These are phyloP conservation scores for Momotus momota DNA, from an alignment of 2,797 vertebrate genomes.

Conservation along the genomic window DNA sequence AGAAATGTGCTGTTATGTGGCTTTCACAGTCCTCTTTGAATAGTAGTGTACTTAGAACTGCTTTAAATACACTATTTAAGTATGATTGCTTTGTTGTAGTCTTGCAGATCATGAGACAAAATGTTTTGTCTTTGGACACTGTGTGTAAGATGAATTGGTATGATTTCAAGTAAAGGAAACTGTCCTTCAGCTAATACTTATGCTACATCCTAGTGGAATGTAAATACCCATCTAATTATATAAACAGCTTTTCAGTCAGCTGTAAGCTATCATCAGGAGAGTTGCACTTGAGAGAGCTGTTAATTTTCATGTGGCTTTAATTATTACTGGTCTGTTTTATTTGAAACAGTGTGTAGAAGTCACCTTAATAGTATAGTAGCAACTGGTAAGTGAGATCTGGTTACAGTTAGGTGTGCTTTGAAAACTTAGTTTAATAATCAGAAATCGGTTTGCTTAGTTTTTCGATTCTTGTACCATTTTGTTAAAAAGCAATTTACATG, in stretches of 20 bases:
- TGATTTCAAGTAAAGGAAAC: neutral
- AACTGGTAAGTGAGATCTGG: neutral
- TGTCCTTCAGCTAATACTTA: neutral
- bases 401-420: neutral
- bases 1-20: neutral
- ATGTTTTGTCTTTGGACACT: neutral
- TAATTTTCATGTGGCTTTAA: neutral
- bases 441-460: neutral
- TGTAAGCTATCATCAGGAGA: neutral
- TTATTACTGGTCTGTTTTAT: neutral
- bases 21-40: neutral
- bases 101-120: neutral
- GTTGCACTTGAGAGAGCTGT: neutral
- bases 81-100: neutral
- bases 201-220: neutral
- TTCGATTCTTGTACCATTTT: neutral
- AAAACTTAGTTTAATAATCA: neutral
- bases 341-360: neutral
- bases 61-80: neutral
- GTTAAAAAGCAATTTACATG: neutral
- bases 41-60: neutral
- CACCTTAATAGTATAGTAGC: neutral
- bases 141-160: neutral
- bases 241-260: neutral
- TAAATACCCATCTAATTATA: neutral